These are phyloP conservation scores for Dreissena polymorpha DNA, from an alignment of 1,140 invertebrate genomes.

Conservation along the genomic window DNA sequence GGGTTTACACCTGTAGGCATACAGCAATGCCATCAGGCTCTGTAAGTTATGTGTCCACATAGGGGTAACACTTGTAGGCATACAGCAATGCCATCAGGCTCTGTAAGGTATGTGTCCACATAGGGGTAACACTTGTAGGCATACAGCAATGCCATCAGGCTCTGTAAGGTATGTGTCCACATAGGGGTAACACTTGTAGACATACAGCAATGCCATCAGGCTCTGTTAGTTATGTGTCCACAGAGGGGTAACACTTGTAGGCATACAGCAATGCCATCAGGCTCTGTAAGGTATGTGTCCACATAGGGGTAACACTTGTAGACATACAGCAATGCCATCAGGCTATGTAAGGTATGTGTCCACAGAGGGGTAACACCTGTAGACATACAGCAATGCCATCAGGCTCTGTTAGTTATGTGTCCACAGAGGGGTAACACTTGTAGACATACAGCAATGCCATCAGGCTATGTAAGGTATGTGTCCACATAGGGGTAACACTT, in stretches of 20 bases:
- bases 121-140: conserved; percentile 81
- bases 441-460: conserved; percentile 94
- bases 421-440: no score
- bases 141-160: conserved; percentile 92
- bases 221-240: conserved; percentile 87
- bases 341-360: conserved; percentile 88
- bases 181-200: conserved; percentile 78
- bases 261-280: conserved; percentile 94
- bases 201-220: conserved; percentile 93
- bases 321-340: conserved; percentile 93
- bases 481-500: no score
- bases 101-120: conserved; percentile 85
- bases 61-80: conserved; percentile 81
- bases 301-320: conserved; percentile 61
- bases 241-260: conserved; percentile 63
- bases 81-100: conserved; percentile 93
- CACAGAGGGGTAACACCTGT: no score
- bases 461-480: conserved; percentile 88
- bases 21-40: conserved; percentile 92
- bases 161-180: conserved; percentile 86
- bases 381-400: conserved; percentile 93
- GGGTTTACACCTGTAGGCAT: conserved; percentile 83
- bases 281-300: conserved; percentile 87
- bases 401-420: conserved; percentile 88
- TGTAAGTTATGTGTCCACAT: conserved; percentile 85